Base-by-base conservation (phyloP, 2,113 vertebrate genomes). In the Sorex araneus region DNA sequence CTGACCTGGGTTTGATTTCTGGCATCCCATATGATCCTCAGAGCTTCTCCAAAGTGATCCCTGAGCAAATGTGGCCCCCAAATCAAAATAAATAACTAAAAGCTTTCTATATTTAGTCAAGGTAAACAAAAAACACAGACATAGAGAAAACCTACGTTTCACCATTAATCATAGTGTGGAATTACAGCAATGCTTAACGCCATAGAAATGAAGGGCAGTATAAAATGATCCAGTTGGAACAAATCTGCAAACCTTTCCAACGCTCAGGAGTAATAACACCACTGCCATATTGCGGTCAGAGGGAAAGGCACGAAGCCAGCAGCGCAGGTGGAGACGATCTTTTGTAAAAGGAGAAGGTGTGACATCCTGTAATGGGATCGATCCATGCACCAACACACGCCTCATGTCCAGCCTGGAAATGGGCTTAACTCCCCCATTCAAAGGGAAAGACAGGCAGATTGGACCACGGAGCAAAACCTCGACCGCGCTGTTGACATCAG, bases 351-450 rank as follows among this genome's bases (percentile, higher is more conserved):
- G 36, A 89, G 69, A 92, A 89, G 64, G 8, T 28, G 32, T 80
- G 76, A 36, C 34, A 80, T 47, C 69, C 75, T 36, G 54, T 87
- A 92, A 89, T 69, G 45, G 70, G 70, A 43, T 11, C 45, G 16
- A 54, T 82, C 76, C 87, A 63, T 93, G 89, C 78, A 87, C 45
- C 84, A 60, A 87, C 91, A 89, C 16, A 80, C 23, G 15, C 89
- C 66, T 80, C 8, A 19, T 45, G 60, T 81, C 4, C 28, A 88
- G 93, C 73, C 84, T 93, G 79, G 16, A 82, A 90, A 90, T 70
- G 30, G 36, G 16, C 19, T 87, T 67, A 66, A 43, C 73, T 84
- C 69, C 54, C 47, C 69, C 84, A 78, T 77, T 87, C 80, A 92
- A 75, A 80, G 80, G 82, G 91, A 80, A 36, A 45, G 63, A 92